Conservation (phyloP, 2,113 vertebrate species). For the Zosterops borbonicus region DNA sequence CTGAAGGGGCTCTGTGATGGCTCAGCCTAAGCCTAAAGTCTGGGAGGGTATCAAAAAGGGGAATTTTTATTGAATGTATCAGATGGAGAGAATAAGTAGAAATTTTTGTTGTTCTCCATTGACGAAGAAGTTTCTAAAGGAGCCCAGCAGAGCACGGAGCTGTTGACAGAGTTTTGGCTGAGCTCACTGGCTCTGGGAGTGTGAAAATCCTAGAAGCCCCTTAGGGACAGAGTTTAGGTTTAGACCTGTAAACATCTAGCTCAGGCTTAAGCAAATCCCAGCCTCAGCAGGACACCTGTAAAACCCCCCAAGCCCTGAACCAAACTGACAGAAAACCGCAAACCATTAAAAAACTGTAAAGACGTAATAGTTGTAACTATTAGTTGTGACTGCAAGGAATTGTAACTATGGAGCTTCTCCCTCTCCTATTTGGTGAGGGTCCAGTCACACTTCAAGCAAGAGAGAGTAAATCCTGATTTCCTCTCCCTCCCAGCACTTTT, state of each 20-base stretch:
- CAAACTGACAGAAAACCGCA: neutral
- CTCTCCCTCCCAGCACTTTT: fast-evolving
- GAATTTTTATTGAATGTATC: neutral
- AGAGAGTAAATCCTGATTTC: neutral
- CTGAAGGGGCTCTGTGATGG: neutral
- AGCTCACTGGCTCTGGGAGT: neutral
- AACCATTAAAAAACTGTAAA: neutral
- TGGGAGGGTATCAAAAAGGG: neutral
- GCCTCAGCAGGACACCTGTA: neutral
- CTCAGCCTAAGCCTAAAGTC: neutral
- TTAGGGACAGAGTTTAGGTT: neutral
- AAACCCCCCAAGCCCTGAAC: neutral
- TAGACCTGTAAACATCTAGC: neutral
- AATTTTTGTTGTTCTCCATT: neutral
- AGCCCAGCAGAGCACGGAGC: neutral
- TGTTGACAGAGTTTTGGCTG: neutral
- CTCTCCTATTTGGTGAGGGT: neutral
- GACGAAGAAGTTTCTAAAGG: neutral
- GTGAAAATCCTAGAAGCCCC: neutral
- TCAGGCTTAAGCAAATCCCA: neutral
- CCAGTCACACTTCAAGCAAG: neutral
- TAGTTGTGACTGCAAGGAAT: neutral
- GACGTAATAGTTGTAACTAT: fast-evolving
- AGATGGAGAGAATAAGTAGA: neutral
- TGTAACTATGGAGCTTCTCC: neutral